These are phyloP conservation scores for Heterocephalus glaber DNA, from an alignment of 2,113 vertebrate species.

Conservation along the genomic window DNA sequence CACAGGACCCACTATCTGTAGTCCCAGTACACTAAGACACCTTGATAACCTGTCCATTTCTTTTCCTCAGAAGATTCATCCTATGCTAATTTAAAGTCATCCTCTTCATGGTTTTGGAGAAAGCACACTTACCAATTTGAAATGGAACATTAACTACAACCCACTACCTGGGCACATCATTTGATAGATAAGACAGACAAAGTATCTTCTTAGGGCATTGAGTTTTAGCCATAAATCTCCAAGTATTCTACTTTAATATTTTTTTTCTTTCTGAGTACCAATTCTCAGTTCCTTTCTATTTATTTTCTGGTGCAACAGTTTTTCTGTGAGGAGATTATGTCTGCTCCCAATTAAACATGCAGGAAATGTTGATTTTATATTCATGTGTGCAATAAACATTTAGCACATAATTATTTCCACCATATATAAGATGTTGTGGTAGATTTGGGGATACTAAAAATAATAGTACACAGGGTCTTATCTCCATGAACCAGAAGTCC, in stretches of 20 bases:
- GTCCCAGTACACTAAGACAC: neutral
- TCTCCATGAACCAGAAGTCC: neutral
- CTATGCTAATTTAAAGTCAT: neutral
- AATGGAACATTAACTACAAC: neutral
- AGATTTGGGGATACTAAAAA: neutral
- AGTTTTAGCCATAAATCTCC: neutral
- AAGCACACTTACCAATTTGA: neutral
- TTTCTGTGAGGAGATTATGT: neutral
- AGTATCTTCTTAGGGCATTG: neutral
- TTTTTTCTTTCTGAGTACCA: neutral
- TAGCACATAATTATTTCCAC: neutral
- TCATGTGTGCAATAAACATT: neutral
- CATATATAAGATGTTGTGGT: neutral
- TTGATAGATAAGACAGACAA: neutral
- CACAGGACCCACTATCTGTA: neutral
- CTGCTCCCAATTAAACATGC: neutral
- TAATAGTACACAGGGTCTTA: neutral
- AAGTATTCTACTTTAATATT: neutral
- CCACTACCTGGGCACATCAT: neutral
- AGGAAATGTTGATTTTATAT: neutral
- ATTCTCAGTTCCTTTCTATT: neutral
- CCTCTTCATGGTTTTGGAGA: neutral
- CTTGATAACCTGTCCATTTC: neutral
- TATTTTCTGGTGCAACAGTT: neutral
- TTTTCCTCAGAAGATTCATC: neutral